Percentiles rank a stretch among this genome's conserved stretches.
phyloP scores from a whole-genome alignment of 2,888 invertebrate species.

The Eupeodes luniger region DNA sequence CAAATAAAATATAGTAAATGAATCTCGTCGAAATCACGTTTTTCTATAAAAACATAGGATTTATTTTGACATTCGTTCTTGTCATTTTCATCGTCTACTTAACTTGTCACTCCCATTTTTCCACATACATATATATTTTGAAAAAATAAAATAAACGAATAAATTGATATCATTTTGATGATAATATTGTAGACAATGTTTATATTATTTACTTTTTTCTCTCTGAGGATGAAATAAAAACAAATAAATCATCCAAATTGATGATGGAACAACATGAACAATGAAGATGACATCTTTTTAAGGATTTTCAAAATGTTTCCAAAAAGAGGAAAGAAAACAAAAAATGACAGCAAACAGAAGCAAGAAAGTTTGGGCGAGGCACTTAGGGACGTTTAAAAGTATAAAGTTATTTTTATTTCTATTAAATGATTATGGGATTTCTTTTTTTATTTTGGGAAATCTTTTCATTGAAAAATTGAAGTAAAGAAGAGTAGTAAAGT shows the following conservation, averaged over 20 bases:
- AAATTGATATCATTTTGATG: conserved; percentile 8
- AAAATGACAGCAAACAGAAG: not conserved
- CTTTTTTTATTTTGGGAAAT: not conserved
- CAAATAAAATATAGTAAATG: not conserved
- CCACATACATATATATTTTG: not conserved
- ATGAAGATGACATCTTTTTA: conserved; percentile 14
- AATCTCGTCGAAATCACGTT: not conserved
- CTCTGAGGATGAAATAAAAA: not conserved
- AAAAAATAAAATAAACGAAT: not conserved
- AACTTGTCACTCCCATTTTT: conserved; percentile 12
- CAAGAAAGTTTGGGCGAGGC: not conserved
- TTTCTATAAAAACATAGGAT: not conserved
- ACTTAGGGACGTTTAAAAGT: not conserved
- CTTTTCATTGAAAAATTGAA: not conserved
- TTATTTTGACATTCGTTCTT: not conserved
- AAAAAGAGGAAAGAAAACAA: not conserved
- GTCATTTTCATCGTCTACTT: not conserved
- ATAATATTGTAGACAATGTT: conserved; percentile 7
- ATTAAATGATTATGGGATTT: not conserved
- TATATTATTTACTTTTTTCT: not conserved
- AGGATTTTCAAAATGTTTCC: not conserved
- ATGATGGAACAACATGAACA: not conserved
- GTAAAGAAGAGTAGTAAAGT: no score
- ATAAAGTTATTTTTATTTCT: not conserved
- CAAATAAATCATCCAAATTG: conserved; percentile 13